phyloP scores from a whole-genome alignment of 2,888 invertebrate genomes.

The Fragum fragum region DNA sequence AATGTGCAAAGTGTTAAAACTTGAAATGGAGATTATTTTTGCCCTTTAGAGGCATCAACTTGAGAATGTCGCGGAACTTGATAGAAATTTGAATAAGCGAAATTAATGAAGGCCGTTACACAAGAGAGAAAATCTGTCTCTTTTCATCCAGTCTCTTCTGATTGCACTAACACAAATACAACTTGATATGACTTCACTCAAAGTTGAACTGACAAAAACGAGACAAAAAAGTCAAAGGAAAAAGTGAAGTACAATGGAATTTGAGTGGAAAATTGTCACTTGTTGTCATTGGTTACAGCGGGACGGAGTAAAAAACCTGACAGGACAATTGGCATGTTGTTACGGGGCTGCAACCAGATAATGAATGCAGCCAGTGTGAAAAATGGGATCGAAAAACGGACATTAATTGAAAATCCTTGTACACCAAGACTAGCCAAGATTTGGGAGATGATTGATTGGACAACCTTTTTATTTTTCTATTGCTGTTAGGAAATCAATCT shows the following conservation, averaged over 20 bases:
- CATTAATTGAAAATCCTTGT: constrained; percentile 49
- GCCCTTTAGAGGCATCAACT: background rate
- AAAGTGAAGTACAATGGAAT: constrained; percentile 40
- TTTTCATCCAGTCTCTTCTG: constrained; percentile 15
- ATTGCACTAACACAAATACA: constrained; percentile 45
- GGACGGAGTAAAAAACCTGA: constrained; percentile 15
- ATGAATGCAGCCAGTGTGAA: constrained; percentile 39
- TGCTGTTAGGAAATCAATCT: too few species aligned
- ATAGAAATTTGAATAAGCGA: constrained; percentile 19
- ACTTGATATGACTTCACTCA: constrained; percentile 26
- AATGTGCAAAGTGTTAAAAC: background rate
- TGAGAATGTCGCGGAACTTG: background rate
- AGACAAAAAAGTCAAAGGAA: constrained; percentile 37
- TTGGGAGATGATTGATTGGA: background rate
- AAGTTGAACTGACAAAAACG: constrained; percentile 28
- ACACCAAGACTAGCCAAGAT: background rate
- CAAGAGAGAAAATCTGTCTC: constrained; percentile 20
- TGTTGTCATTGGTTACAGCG: constrained; percentile 51
- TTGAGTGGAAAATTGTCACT: constrained; percentile 47
- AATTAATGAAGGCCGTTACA: constrained; percentile 24
- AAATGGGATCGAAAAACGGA: constrained; percentile 50
- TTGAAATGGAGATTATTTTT: constrained; percentile 16
- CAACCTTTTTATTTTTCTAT: too few species aligned
- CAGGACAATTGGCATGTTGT: constrained; percentile 23
- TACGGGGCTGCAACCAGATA: constrained; percentile 29